These are phyloP conservation scores for Erebia palarica DNA, from an alignment of 2,888 invertebrate genomes.

Conservation along the genomic window DNA sequence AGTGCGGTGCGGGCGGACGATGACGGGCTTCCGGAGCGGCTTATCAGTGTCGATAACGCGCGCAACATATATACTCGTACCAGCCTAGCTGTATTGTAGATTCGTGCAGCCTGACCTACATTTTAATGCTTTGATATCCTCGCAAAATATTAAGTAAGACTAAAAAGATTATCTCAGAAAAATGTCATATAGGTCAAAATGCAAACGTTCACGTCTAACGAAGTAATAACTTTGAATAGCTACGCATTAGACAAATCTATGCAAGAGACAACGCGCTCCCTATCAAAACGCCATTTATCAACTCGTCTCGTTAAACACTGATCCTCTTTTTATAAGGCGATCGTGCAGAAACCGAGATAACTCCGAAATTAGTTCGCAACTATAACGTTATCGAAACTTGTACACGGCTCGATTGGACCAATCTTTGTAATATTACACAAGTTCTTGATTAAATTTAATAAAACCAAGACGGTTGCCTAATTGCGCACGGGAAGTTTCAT, in stretches of 20 bases:
- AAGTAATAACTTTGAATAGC: constrained; percentile 29
- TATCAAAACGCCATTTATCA: constrained; percentile 61
- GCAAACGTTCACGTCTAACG: constrained; percentile 16
- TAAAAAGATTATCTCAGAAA: constrained; percentile 12
- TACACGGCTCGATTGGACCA: constrained; percentile 77
- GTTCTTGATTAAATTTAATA: constrained; percentile 83
- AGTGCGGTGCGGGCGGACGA: constrained; percentile 51
- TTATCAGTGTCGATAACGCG: constrained; percentile 74
- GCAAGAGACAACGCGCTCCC: constrained; percentile 36
- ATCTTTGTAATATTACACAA: constrained; percentile 81
- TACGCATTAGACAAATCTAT: constrained; percentile 34
- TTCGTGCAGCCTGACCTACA: constrained; percentile 27
- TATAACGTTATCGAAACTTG: constrained; percentile 80
- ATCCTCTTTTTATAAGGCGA: constrained; percentile 74
- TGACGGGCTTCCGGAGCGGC: constrained; percentile 50
- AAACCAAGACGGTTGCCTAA: constrained; percentile 80
- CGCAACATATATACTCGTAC: constrained; percentile 38
- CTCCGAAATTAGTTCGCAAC: constrained; percentile 79
- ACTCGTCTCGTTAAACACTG: constrained; percentile 54
- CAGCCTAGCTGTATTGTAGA: constrained; percentile 28
- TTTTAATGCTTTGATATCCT: constrained; percentile 24
- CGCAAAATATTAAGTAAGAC: constrained; percentile 2
- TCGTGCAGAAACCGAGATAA: constrained; percentile 70
- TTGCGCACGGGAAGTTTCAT: constrained; percentile 76
- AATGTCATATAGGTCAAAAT: constrained; percentile 12